Conservation (phyloP, 2,888 invertebrate species). For the Diogma glabrata region DNA sequence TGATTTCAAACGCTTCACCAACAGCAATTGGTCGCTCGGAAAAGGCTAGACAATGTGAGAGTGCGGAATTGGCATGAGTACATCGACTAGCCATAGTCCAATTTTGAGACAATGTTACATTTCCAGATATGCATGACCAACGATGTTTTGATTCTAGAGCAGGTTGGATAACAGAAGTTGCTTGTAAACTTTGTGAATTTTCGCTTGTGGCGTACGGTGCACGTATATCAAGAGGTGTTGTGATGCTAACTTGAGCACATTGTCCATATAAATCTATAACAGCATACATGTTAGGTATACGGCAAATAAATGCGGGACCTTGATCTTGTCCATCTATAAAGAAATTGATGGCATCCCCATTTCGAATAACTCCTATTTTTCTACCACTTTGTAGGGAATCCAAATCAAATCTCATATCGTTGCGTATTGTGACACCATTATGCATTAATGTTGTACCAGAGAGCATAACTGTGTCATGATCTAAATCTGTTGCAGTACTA, state of each 20-base stretch:
- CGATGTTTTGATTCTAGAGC: conserved; percentile 37
- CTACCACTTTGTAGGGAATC: conserved; percentile 69
- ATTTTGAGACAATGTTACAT: conserved; percentile 33
- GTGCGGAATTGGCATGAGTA: conserved; percentile 29
- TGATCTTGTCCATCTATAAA: conserved; percentile 78
- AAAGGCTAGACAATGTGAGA: conserved; percentile 34
- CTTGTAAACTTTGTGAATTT: conserved; percentile 44
- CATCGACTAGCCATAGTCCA: conserved; percentile 34
- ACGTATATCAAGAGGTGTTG: conserved; percentile 27
- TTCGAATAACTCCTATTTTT: conserved; percentile 78
- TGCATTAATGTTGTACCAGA: conserved; percentile 88
- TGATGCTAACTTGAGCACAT: conserved; percentile 72
- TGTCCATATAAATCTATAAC: conserved; percentile 93
- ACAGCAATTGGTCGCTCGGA: conserved; percentile 33
- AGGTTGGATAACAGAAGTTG: conserved; percentile 43
- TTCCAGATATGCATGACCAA: conserved; percentile 35
- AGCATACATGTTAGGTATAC: conserved; percentile 73
- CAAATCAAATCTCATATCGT: conserved; percentile 75
- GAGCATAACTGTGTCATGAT: conserved; percentile 84
- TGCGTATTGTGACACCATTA: conserved; percentile 69
- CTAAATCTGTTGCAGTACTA: conserved; percentile 83
- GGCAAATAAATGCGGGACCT: conserved; percentile 70
- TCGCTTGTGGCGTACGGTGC: conserved; percentile 39
- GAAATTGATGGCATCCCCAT: conserved; percentile 74
- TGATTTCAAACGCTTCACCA: conserved; percentile 35